Base-by-base conservation (phyloP, 1,140 invertebrate genomes). In the Babylonia areolata region DNA sequence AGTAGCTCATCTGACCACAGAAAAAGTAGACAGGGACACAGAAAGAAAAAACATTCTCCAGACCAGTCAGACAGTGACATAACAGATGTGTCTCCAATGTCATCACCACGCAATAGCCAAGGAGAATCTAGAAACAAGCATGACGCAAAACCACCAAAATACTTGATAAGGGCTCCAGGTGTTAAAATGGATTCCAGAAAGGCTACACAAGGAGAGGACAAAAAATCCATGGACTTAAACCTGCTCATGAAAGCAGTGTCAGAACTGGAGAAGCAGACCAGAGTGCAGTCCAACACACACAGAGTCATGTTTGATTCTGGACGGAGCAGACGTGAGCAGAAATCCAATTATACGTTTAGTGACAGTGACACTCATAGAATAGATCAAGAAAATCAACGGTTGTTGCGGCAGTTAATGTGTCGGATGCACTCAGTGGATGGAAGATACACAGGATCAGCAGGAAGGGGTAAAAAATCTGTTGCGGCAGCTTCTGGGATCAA, bases 401-500 rank as follows among this genome's bases (percentile, higher is more conserved):
- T 94, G 11, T 85, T 94, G 42, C 89, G 91, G 78, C 86, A 93
- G 87, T 92, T 94, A 46, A 89, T 93, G 90, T 88, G 86, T 39
- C 89, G 90, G 39, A 89, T 92, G 35, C 85, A 87, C n/a, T 75
- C 9, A 12, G 46, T 51, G 46, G 46, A 51, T 17, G 17, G 46
- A 9, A 51, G 46, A 51, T 51, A 51, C 46, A 51, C 46, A 12
- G 46, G 46, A 51, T 51, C 46, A 51, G 17, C 46, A 51, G 46
- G 46, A 9, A 51, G 46, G 46, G 73, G 87, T n/a, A 82, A 69
- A 39, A 80, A 87, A 28, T 86, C 90, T 46, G 89, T 88, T 86
- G 33, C 93, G 15, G 91, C 92, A 64, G 88, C 92, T 12, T 90
- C 94, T 69, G 92, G 94, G 28, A 90, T 95, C 28, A 95, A 94